These are phyloP conservation scores for Euphydryas editha DNA, from an alignment of 2,888 invertebrate species.

Conservation along the genomic window DNA sequence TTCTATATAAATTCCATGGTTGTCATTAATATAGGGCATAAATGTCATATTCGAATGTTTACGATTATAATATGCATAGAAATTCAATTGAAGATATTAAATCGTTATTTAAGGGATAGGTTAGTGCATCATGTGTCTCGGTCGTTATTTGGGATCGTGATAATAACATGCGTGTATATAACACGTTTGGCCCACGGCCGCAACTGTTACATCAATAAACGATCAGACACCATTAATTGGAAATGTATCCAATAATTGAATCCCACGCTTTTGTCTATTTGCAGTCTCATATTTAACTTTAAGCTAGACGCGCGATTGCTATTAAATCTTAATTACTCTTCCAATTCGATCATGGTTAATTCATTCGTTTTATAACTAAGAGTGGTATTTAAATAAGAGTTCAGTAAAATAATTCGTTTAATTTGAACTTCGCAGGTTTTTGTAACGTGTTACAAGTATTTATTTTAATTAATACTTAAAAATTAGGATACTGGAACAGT, in stretches of 20 bases:
- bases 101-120: constrained; percentile 54
- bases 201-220: constrained; percentile 58
- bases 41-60: constrained; percentile 37
- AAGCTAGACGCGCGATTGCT: constrained; percentile 5
- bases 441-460: background rate
- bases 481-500: constrained; percentile 38
- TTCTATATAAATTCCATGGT: too few relatives aligned
- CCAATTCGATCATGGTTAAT: background rate
- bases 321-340: constrained; percentile 7
- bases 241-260: constrained; percentile 39
- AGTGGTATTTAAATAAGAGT: background rate
- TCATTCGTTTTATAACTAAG: background rate
- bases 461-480: background rate
- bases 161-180: constrained; percentile 61
- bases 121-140: constrained; percentile 53
- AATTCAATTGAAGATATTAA: constrained; percentile 36
- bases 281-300: constrained; percentile 11
- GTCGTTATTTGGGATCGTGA: constrained; percentile 56
- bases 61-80: constrained; percentile 48
- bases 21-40: constrained; percentile 22
- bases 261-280: constrained; percentile 31
- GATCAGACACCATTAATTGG: constrained; percentile 37
- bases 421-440: background rate
- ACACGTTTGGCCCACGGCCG: constrained; percentile 52
- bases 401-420: background rate